phyloP scores from a whole-genome alignment of 2,797 vertebrate species.

The Brotula barbata region DNA sequence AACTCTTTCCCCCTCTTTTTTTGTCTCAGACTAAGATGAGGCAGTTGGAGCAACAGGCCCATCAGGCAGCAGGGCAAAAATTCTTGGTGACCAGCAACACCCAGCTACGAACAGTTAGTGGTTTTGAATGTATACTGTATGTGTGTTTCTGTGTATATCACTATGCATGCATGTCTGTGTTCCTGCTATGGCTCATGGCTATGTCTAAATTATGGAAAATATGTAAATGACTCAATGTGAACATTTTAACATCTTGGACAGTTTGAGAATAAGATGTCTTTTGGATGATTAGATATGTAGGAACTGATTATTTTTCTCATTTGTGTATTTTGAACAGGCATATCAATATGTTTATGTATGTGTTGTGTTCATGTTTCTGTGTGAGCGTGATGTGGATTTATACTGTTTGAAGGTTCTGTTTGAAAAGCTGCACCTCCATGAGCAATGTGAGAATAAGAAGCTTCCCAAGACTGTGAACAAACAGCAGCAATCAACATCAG shows the following conservation, averaged over 20 bases:
- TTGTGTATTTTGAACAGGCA: too few species aligned
- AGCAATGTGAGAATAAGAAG: conserved; percentile 78
- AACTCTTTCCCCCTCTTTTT: conserved; percentile 7
- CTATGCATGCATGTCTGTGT: neutral
- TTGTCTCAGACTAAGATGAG: conserved; percentile 81
- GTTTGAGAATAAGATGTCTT: neutral
- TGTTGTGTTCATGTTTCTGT: neutral
- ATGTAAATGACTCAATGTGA: neutral
- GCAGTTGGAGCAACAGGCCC: conserved; percentile 88
- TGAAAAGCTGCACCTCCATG: conserved; percentile 87
- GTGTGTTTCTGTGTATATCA: neutral
- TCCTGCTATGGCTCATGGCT: neutral
- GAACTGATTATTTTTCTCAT: too few species aligned
- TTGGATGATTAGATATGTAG: neutral
- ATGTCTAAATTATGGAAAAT: neutral
- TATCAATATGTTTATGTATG: neutral
- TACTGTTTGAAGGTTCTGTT: conserved; percentile 85
- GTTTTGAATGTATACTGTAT: conserved; percentile 9
- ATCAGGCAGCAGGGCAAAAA: conserved; percentile 85
- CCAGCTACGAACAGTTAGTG: conserved; percentile 85
- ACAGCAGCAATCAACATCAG: conserved; percentile 87
- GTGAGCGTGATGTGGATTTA: conserved; percentile 9
- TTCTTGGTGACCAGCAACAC: conserved; percentile 88
- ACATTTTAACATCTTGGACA: neutral
- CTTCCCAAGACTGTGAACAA: conserved; percentile 82